Evolutionary conservation across 2,888 invertebrate species (phyloP), one percentile per base, ranked within the genome.

Genomic region (Orthonevra nobilis): DNA sequence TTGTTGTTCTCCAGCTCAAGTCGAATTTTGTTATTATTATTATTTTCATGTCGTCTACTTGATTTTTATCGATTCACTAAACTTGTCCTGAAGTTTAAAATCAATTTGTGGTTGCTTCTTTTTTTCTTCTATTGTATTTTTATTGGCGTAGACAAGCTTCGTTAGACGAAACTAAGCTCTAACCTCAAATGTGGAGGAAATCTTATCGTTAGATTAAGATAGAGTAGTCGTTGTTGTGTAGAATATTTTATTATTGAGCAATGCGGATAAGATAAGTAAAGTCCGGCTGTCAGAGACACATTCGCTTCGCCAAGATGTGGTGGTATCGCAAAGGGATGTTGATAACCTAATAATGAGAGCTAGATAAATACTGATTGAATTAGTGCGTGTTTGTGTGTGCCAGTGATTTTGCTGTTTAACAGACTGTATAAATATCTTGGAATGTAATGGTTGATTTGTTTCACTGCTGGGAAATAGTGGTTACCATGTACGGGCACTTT

Each of bases 191-290:
- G n/a, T n/a, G n/a, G 17, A 61, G 15, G 42, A 58, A 66, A 60
- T 73, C 66, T 73, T 52, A 73, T 73, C 66, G 73, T 66, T 73
- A 30, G n/a, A n/a, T n/a, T n/a, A n/a, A n/a, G n/a, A n/a, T n/a
- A n/a, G n/a, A n/a, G n/a, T n/a, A n/a, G n/a, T n/a, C n/a, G n/a
- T n/a, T n/a, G n/a, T n/a, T n/a, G n/a, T n/a, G n/a, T 6, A 17
- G 58, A 63, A 64, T 52, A 52, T 64, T 34, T 58, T 58, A 64
- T 64, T 58, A 60, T 70, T 32, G 34, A 56, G 26, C 75, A 70
- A 70, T 77, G 75, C 75, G 75, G 75, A 70, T 77, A 77, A 70
- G 75, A 77, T 77, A 64, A 77, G 61, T 50, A 70, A 58, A 63
- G 50, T 70, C 50, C 14, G 20, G 34, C 46, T 75, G 75, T 64